Evolutionary conservation across 2,888 invertebrate species (phyloP), one percentile per base, ranked within the genome.

Genomic region (Odontocolon sp.): DNA sequence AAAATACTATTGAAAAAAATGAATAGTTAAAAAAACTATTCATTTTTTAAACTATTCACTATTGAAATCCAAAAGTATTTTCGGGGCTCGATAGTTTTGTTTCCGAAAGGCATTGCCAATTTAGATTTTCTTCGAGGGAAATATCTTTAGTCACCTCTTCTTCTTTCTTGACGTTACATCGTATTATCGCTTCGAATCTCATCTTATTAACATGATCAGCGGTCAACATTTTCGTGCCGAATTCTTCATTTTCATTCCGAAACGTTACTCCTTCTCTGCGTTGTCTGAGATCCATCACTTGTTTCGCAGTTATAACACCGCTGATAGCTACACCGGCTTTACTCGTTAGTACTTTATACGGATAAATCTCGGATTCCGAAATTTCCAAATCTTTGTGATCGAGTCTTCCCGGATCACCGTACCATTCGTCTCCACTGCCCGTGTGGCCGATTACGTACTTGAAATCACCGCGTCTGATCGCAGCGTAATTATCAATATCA

Each of bases 371-470:
- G 3, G 76, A 5, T 0, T 64, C 47, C 0, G 50, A 6, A 3
- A 81, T 75, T 1, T 91, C 92, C 0, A 87, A 80, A 40, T 91
- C 90, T 8, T 92, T 92, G 73, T 91, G 88, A 2, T 66, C 73
- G 5, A 70, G 31, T 14, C 82, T 78, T 3, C 92, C 92, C 0
- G 88, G 80, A 59, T 91, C 91, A 2, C 92, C 92, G 80, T 91
- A 91, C 92, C 92, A 92, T 0, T 81, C 82, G 79, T 92, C 91
- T 0, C 83, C 83, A 26, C 66, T 63, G 9, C 50, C 63, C 2
- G 82, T 83, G n/a, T 93, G 92, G 1, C 94, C 94, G 40, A 93
- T 92, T 0, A 94, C 85, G 72, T 94, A 92, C 88, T 94, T 94
- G 88, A 93, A 94, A 86, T 94, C 93, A 0, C 93, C 94, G 21